Percentiles rank a stretch among this genome's conserved stretches.
These are phyloP conservation scores for Lacanobia wlatinum DNA, from an alignment of 2,888 invertebrate genomes.

Conservation along the genomic window DNA sequence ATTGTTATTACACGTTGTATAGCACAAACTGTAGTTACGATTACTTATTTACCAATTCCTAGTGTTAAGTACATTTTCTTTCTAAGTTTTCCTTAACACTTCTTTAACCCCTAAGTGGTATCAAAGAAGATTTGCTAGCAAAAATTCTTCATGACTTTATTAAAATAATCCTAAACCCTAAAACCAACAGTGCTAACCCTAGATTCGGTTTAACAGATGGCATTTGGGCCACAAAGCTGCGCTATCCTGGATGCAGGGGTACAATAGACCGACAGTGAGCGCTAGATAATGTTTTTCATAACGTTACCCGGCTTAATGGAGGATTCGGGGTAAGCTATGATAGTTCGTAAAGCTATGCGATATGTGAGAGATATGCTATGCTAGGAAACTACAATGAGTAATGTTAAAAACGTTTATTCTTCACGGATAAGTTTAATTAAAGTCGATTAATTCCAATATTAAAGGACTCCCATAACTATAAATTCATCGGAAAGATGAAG, in stretches of 20 bases:
- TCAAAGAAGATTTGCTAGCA: not conserved
- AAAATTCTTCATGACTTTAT: not conserved
- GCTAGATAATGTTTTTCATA: conserved; percentile 80
- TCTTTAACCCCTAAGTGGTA: no score
- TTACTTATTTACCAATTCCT: no score
- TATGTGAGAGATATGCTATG: conserved; percentile 19
- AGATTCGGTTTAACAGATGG: conserved; percentile 66
- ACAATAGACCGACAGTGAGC: conserved; percentile 69
- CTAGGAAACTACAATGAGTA: not conserved
- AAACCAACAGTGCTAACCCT: conserved; percentile 51
- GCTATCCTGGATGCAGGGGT: conserved; percentile 65
- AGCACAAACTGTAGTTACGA: no score
- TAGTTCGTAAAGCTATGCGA: conserved; percentile 42
- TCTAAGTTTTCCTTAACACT: no score
- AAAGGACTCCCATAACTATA: no score
- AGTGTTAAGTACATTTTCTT: no score
- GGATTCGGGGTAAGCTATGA: conserved; percentile 50
- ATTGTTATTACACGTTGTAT: no score
- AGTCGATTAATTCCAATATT: no score
- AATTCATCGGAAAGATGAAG: no score
- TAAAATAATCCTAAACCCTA: not conserved
- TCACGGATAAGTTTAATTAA: no score
- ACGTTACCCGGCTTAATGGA: conserved; percentile 69
- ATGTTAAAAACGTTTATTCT: no score
- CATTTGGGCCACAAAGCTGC: conserved; percentile 67